Evolutionary conservation across 2,113 vertebrate species (phyloP).

Genomic region (Parus major): DNA sequence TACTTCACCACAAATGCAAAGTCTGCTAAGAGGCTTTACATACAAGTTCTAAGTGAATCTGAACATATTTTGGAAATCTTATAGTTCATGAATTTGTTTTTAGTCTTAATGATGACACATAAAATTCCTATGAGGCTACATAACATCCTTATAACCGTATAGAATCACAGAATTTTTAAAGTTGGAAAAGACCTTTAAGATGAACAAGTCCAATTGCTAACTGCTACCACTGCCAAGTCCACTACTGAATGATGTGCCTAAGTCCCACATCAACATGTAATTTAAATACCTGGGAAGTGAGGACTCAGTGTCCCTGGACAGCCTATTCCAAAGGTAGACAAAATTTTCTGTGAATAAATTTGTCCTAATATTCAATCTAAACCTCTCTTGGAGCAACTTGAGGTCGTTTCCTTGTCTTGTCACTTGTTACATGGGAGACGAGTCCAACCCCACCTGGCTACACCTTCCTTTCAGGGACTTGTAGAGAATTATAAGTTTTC

Average conservation of each 20-base stretch:
- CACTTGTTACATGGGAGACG: neutral
- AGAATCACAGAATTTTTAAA: neutral
- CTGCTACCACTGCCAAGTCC: neutral
- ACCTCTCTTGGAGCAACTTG: neutral
- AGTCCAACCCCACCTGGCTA: accelerated
- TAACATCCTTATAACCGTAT: neutral
- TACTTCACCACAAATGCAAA: neutral
- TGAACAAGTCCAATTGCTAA: neutral
- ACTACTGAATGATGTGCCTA: neutral
- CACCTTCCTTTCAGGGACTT: neutral
- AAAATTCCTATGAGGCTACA: neutral
- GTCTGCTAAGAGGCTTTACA: neutral
- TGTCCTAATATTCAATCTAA: neutral
- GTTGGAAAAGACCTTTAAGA: neutral
- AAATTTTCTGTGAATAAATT: neutral
- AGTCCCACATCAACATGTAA: too few relatives aligned
- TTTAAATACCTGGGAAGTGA: neutral
- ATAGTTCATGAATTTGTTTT: neutral
- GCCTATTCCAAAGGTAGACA: neutral
- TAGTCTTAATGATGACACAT: neutral
- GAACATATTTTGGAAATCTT: neutral
- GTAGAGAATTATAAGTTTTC: neutral
- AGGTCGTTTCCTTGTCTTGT: neutral
- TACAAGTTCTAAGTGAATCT: neutral
- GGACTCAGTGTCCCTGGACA: neutral